phyloP scores from a whole-genome alignment of 2,113 vertebrate genomes.

The Ctenomys sociabilis region DNA sequence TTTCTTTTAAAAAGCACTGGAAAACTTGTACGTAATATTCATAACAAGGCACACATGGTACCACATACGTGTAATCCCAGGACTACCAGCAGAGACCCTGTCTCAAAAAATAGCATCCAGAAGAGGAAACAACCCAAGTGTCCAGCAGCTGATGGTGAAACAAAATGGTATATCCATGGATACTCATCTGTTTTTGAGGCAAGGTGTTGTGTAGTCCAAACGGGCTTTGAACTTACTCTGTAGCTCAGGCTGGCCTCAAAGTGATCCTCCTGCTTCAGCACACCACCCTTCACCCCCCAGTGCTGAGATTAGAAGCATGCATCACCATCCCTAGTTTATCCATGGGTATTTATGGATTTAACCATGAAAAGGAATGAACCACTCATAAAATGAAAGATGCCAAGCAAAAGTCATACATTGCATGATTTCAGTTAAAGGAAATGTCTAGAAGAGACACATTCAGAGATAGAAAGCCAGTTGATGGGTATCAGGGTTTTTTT shows the following conservation, averaged over 20 bases:
- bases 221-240: background rate
- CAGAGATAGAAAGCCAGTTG: background rate
- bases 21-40: constrained; percentile 15
- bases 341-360: background rate
- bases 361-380: background rate
- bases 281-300: background rate
- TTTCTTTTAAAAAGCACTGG: constrained; percentile 36
- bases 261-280: background rate
- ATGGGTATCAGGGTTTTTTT: too few relatives aligned
- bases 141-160: background rate
- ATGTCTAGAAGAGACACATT: background rate
- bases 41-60: background rate
- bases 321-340: background rate
- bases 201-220: background rate
- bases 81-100: background rate
- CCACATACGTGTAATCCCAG: background rate
- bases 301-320: background rate
- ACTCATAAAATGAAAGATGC: background rate
- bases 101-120: background rate
- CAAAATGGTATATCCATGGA: background rate
- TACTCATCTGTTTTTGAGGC: background rate
- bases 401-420: background rate
- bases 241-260: background rate
- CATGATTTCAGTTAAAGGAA: background rate
- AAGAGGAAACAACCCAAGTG: background rate